Conservation (phyloP, 2,888 invertebrate genomes). For the Branchellion lobata region DNA sequence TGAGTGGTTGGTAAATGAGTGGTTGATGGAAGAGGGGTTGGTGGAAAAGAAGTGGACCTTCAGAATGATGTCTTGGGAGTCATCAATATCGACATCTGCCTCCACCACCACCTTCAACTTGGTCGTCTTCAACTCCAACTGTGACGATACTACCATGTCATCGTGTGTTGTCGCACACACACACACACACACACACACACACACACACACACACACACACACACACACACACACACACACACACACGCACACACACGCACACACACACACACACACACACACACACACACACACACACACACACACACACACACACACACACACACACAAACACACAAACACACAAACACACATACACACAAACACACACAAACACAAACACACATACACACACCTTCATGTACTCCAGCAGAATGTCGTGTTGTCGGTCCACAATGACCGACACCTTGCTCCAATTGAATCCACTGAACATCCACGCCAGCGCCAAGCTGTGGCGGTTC, state of each 20-base stretch:
- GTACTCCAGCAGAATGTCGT: background rate
- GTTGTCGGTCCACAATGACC: background rate
- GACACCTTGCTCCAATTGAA: background rate
- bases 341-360: slow-evolving; percentile 15
- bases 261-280: slow-evolving; percentile 23
- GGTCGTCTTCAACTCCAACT: background rate
- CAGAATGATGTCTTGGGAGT: background rate
- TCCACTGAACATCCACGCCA: background rate
- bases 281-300: slow-evolving; percentile 26
- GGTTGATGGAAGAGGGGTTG: too few relatives aligned
- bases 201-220: slow-evolving; percentile 25
- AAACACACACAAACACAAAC: slow-evolving; percentile 13
- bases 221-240: slow-evolving; percentile 21
- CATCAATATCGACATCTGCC: slow-evolving; percentile 1
- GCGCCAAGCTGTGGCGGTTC: background rate
- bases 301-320: slow-evolving; percentile 20
- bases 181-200: slow-evolving; percentile 24
- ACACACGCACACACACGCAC: slow-evolving; percentile 18
- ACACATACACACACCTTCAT: slow-evolving; percentile 12
- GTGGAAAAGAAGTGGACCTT: background rate
- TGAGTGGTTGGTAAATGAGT: background rate
- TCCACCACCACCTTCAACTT: background rate
- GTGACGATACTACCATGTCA: too few relatives aligned
- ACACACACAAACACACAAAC: slow-evolving; percentile 17
- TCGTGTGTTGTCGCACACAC: slow-evolving; percentile 4